Evolutionary conservation across 64 coral and sea anemone species (phyloP).

Genomic region (Montipora cactus): DNA sequence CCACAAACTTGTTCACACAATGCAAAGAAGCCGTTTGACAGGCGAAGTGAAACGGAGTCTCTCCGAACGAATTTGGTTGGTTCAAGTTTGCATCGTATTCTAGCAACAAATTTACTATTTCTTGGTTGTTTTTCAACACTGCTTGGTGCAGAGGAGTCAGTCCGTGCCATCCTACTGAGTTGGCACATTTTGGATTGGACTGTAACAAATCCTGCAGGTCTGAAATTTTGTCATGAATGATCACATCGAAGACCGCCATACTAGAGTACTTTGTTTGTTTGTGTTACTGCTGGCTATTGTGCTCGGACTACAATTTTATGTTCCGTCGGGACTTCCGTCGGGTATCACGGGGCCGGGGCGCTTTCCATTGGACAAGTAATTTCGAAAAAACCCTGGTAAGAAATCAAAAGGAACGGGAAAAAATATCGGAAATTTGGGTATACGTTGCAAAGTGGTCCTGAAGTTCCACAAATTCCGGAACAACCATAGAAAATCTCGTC

Average conservation of each 20-base stretch:
- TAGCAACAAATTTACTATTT: conserved; percentile 73
- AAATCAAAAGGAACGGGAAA: too few relatives aligned
- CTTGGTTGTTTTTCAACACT: conserved; percentile 72
- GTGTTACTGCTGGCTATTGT: too few relatives aligned
- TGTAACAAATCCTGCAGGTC: conserved; percentile 70
- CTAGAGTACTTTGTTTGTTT: neutral
- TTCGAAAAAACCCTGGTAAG: too few relatives aligned
- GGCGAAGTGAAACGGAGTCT: conserved; percentile 86
- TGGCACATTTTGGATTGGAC: conserved; percentile 63
- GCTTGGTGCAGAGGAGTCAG: conserved; percentile 90
- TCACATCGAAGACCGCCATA: conserved; percentile 41
- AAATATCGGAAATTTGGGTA: too few relatives aligned
- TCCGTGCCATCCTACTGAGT: conserved; percentile 87
- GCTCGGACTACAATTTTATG: too few relatives aligned
- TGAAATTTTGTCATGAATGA: conserved; percentile 60
- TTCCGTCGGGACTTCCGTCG: too few relatives aligned
- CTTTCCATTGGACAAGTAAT: too few relatives aligned
- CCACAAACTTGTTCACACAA: conserved; percentile 59
- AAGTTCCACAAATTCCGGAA: too few relatives aligned
- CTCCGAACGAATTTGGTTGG: conserved; percentile 71
- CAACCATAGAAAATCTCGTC: too few relatives aligned
- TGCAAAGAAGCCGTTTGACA: conserved; percentile 77
- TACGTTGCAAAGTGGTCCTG: too few relatives aligned
- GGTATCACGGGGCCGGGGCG: too few relatives aligned
- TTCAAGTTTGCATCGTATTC: conserved; percentile 77